Evolutionary conservation across 2,888 invertebrate species (phyloP).

Genomic region (Gisinianus flammeolus): DNA sequence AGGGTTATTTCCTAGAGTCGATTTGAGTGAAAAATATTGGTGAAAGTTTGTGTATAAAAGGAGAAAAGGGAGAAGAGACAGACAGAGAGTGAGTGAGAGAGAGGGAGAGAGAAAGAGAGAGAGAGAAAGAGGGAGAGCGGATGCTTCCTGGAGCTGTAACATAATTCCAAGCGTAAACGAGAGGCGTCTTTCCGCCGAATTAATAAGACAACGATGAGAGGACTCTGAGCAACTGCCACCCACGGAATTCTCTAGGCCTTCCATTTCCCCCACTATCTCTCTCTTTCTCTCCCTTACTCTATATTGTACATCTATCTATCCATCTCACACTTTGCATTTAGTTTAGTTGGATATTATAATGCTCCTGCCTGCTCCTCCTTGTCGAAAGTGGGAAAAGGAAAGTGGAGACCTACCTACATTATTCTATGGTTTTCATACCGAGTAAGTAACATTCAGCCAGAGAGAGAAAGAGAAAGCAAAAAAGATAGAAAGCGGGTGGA

Average conservation of each 20-base stretch:
- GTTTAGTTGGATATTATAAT: background rate
- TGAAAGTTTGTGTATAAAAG: slow-evolving; percentile 25
- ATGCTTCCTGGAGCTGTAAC: slow-evolving; percentile 26
- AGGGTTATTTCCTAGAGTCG: slow-evolving; percentile 3
- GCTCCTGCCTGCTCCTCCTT: background rate
- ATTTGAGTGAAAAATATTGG: slow-evolving; percentile 29
- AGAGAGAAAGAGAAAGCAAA: background rate
- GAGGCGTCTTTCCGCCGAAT: slow-evolving; percentile 20
- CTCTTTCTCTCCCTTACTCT: background rate
- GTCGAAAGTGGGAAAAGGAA: background rate
- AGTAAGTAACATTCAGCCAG: too few species aligned
- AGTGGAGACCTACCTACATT: background rate
- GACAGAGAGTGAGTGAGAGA: background rate
- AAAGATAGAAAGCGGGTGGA: slow-evolving; percentile 5
- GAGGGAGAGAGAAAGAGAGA: background rate
- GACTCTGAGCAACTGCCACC: background rate
- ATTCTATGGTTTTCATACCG: background rate
- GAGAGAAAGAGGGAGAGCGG: background rate
- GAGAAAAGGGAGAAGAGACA: background rate
- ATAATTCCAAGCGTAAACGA: slow-evolving; percentile 37
- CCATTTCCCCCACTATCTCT: background rate
- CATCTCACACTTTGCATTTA: background rate
- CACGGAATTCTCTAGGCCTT: background rate
- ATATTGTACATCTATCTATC: background rate
- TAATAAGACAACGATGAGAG: slow-evolving; percentile 23